phyloP scores from a whole-genome alignment of 2,797 vertebrate species.

The Eulemur coronatus region DNA sequence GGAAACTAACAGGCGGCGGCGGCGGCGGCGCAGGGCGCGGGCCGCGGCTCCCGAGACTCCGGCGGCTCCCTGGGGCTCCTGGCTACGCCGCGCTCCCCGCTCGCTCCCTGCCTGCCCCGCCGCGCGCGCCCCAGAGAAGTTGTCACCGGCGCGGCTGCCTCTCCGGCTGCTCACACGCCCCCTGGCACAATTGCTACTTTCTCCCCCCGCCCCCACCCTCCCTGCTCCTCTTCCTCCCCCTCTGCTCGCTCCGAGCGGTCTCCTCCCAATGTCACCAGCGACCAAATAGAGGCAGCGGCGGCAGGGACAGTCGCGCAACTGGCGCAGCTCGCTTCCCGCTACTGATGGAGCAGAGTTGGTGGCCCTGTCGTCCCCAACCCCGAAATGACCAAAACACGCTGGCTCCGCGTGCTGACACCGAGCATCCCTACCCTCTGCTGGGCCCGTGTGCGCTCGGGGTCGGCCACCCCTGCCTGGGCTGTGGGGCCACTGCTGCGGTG shows the following conservation, averaged over 20 bases:
- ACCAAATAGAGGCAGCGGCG: not conserved
- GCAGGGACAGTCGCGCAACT: not conserved
- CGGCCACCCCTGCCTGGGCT: not conserved
- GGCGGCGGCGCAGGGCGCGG: slow-evolving; percentile 27
- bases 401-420: not conserved
- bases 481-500: slow-evolving; percentile 4
- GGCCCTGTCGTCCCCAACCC: not conserved
- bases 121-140: slow-evolving; percentile 66
- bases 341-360: not conserved
- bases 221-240: not conserved
- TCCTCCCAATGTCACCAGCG: slow-evolving; percentile 69
- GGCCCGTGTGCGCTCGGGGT: not conserved
- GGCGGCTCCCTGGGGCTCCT: not conserved
- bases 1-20: slow-evolving; percentile 22
- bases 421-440: not conserved
- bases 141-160: slow-evolving; percentile 38
- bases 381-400: not conserved
- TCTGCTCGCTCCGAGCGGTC: not conserved
- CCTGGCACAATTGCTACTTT: slow-evolving; percentile 45
- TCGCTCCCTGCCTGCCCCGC: slow-evolving; percentile 31
- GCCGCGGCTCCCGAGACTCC: not conserved
- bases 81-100: not conserved
- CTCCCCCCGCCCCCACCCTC: not conserved
- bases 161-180: slow-evolving; percentile 62
- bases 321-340: slow-evolving; percentile 41